These are phyloP conservation scores for Pteruthius melanotis DNA, from an alignment of 2,113 vertebrate species.

Conservation along the genomic window DNA sequence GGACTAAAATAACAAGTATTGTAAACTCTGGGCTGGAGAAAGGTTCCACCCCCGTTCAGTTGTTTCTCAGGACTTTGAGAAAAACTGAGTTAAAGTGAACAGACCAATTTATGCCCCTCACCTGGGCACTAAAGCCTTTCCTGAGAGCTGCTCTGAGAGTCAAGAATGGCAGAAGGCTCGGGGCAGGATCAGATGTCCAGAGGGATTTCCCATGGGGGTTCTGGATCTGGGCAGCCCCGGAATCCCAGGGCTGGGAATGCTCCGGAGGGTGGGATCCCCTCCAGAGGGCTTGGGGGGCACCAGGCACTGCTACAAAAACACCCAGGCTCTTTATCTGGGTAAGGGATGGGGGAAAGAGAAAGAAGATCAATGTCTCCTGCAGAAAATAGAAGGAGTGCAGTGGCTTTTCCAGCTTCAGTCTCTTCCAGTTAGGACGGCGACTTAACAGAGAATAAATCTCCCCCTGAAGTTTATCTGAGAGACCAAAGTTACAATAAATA, in stretches of 20 bases:
- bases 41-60: neutral
- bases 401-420: neutral
- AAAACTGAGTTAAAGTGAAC: neutral
- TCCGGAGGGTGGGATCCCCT: neutral
- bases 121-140: neutral
- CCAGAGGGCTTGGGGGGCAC: neutral
- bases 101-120: neutral
- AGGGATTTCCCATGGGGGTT: neutral
- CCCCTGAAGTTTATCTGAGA: neutral
- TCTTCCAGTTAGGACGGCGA: neutral
- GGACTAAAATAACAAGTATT: neutral
- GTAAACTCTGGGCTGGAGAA: neutral
- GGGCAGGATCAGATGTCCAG: neutral
- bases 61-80: neutral
- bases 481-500: neutral
- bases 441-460: neutral
- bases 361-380: neutral
- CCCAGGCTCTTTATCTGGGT: neutral
- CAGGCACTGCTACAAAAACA: neutral
- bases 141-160: neutral
- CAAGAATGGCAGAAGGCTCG: rapidly evolving
- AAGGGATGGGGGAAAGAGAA: neutral
- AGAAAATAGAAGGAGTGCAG: neutral
- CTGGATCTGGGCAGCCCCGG: neutral
- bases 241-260: rapidly evolving